phyloP scores from a whole-genome alignment of 2,113 vertebrate genomes.

The Tragelaphus imberbis region DNA sequence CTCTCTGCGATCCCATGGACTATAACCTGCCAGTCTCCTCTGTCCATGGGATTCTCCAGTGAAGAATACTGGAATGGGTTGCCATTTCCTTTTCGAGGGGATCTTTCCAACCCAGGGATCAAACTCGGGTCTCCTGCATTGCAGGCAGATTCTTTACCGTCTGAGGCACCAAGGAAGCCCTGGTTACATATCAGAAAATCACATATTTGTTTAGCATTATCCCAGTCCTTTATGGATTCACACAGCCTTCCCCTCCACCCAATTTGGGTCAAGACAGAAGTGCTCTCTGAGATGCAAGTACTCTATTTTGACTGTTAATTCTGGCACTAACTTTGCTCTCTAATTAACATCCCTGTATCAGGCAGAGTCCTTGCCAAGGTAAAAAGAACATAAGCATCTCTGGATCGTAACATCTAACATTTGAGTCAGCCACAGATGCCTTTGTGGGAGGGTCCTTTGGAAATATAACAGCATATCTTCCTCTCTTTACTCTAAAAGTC shows the following conservation, averaged over 20 bases:
- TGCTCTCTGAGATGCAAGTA: not conserved
- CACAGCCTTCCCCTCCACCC: not conserved
- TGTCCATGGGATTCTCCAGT: not conserved
- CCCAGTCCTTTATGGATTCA: not conserved
- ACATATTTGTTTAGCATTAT: not conserved
- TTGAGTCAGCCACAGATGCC: not conserved
- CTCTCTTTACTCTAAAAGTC: not conserved
- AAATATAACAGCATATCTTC: not conserved
- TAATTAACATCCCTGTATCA: not conserved
- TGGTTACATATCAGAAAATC: not conserved
- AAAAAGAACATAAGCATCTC: not conserved
- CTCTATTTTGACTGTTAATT: not conserved
- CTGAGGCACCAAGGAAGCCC: not conserved
- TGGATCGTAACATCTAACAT: not conserved
- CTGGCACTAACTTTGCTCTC: not conserved
- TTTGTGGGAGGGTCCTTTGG: not conserved
- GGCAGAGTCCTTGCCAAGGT: not conserved
- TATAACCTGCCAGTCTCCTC: not conserved
- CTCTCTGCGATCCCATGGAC: not conserved
- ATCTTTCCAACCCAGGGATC: not conserved
- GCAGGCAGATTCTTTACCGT: not conserved
- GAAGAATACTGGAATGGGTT: not conserved
- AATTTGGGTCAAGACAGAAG: not conserved
- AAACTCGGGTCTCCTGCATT: not conserved
- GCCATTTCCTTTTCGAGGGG: not conserved